A percentile compares a stretch with the other conserved stretches of the same genome.
Conservation (phyloP, 1,140 invertebrate genomes). For the Cherax quadricarinatus region DNA sequence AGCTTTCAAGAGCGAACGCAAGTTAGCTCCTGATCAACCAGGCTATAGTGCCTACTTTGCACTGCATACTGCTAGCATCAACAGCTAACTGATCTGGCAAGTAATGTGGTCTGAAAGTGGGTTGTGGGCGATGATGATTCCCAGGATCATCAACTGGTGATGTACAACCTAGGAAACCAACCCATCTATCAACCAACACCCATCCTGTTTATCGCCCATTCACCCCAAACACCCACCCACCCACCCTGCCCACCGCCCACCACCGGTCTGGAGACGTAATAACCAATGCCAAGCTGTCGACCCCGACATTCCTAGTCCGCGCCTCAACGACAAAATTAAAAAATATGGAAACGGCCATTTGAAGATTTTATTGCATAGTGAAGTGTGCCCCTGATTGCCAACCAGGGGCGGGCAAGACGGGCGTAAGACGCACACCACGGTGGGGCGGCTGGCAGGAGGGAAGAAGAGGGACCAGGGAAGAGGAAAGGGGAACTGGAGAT, state of each 20-base stretch:
- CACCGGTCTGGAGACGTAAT: constrained; percentile 28
- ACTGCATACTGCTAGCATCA: too few species aligned
- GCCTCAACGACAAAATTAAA: constrained; percentile 61
- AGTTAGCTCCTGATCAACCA: too few species aligned
- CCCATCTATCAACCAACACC: too few species aligned
- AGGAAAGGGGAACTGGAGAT: not conserved
- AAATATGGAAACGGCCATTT: constrained; percentile 59
- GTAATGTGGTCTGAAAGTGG: too few species aligned
- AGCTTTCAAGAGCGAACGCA: too few species aligned
- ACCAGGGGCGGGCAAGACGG: not conserved
- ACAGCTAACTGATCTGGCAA: too few species aligned
- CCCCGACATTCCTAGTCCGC: constrained; percentile 52
- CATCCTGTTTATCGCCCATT: not conserved
- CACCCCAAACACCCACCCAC: not conserved
- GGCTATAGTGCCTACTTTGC: too few species aligned
- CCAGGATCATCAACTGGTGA: too few species aligned
- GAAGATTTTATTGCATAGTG: constrained; percentile 70
- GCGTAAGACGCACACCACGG: not conserved
- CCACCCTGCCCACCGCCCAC: not conserved
- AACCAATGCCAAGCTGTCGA: constrained; percentile 7
- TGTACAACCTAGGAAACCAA: too few species aligned
- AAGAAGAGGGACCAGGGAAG: not conserved
- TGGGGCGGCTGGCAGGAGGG: not conserved
- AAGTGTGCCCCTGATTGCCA: constrained; percentile 23
- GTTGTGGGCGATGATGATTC: too few species aligned